A percentile compares a stretch with the other conserved stretches of the same genome.
These are phyloP conservation scores for Limonius californicus DNA, from an alignment of 1,140 invertebrate species.

Conservation along the genomic window DNA sequence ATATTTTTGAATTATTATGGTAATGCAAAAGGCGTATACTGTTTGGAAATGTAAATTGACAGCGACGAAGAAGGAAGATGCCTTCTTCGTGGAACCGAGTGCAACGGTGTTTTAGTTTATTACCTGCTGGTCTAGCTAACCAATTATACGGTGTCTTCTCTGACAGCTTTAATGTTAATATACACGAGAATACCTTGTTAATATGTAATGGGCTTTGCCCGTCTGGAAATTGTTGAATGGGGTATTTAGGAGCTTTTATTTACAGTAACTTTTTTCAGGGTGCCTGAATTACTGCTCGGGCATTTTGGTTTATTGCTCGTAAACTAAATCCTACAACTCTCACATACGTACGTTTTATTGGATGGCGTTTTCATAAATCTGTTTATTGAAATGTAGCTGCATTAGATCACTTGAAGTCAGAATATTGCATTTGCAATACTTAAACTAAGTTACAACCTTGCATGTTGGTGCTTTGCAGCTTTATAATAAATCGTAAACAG, in stretches of 20 bases:
- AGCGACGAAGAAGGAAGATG: constrained; percentile 28
- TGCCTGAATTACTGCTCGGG: constrained; percentile 18
- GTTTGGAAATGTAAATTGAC: constrained; percentile 47
- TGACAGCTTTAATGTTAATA: constrained; percentile 47
- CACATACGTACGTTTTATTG: constrained; percentile 8
- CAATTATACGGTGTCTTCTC: constrained; percentile 46
- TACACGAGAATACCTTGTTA: constrained; percentile 46
- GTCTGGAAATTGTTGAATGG: constrained; percentile 25
- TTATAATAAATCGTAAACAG: too few relatives aligned
- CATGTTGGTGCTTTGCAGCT: too few relatives aligned
- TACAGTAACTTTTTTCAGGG: constrained; percentile 20
- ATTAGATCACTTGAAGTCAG: too few relatives aligned
- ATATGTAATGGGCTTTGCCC: constrained; percentile 42
- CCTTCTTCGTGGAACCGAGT: constrained; percentile 16
- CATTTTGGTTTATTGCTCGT: constrained; percentile 18
- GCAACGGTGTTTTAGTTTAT: constrained; percentile 42
- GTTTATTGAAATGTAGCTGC: neutral
- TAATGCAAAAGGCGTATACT: constrained; percentile 46
- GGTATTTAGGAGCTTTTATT: constrained; percentile 26
- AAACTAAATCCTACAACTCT: constrained; percentile 15
- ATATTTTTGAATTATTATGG: constrained; percentile 46
- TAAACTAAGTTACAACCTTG: too few relatives aligned
- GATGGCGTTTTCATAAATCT: neutral
- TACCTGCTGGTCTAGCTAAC: constrained; percentile 44
- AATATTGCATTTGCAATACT: too few relatives aligned